These are phyloP conservation scores for Hyles euphorbiae DNA, from an alignment of 1,140 invertebrate species.

Conservation along the genomic window DNA sequence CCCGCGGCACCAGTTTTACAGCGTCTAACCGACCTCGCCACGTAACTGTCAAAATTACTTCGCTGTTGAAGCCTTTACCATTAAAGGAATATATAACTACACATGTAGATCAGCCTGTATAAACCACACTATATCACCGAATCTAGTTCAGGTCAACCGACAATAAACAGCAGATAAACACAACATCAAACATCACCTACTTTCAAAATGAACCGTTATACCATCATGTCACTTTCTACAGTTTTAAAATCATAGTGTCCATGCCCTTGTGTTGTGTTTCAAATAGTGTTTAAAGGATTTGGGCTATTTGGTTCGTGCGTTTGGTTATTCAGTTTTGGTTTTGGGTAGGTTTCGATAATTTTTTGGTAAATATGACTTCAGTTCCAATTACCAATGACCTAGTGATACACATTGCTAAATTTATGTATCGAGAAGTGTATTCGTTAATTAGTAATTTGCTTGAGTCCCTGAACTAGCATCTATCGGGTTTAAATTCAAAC, in stretches of 20 bases:
- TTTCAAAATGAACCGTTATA: constrained; percentile 12
- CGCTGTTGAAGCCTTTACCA: neutral
- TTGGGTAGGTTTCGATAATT: too few relatives aligned
- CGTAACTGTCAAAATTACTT: neutral
- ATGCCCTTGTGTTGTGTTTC: constrained; percentile 2
- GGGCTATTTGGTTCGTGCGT: neutral
- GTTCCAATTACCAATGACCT: too few relatives aligned
- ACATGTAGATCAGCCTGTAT: neutral
- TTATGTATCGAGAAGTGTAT: too few relatives aligned
- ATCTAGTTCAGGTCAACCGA: constrained; percentile 9
- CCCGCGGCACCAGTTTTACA: too few relatives aligned
- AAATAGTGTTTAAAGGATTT: neutral
- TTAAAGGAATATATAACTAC: too few relatives aligned
- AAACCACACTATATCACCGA: constrained; percentile 5
- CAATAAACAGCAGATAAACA: constrained; percentile 2
- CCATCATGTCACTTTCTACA: constrained; percentile 3
- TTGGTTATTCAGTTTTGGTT: too few relatives aligned
- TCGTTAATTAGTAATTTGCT: too few relatives aligned
- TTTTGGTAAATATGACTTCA: too few relatives aligned
- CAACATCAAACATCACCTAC: constrained; percentile 14
- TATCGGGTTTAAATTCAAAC: too few relatives aligned
- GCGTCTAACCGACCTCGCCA: too few relatives aligned
- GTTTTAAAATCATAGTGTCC: constrained; percentile 6
- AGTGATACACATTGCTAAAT: too few relatives aligned
- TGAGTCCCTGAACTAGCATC: too few relatives aligned